Percentiles rank a stretch among this genome's conserved stretches.
These are phyloP conservation scores for Lasioglossum albipes DNA, from an alignment of 1,140 invertebrate genomes.

Conservation along the genomic window DNA sequence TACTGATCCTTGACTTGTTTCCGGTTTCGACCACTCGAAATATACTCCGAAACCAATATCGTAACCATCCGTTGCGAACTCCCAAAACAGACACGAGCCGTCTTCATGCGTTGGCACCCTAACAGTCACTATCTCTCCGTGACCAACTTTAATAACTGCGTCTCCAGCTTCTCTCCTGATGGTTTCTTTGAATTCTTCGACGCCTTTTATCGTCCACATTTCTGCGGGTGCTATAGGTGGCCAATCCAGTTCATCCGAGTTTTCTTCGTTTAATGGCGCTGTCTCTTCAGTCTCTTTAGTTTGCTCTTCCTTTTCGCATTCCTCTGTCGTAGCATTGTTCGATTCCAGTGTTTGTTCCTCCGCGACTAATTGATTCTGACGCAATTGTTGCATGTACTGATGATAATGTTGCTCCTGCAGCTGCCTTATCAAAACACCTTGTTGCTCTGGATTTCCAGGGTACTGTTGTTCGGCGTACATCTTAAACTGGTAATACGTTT, in stretches of 20 bases:
- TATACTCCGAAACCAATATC: conserved; percentile 99
- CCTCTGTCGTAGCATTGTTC: conserved; percentile 21
- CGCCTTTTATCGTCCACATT: conserved; percentile 96
- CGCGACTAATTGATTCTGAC: conserved; percentile 83
- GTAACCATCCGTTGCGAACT: conserved; percentile 99
- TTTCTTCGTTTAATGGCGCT: conserved; percentile 64
- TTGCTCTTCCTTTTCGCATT: conserved; percentile 41
- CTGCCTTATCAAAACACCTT: conserved; percentile 94
- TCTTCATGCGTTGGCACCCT: conserved; percentile 97
- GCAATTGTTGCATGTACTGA: conserved; percentile 96
- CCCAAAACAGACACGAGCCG: conserved; percentile 98
- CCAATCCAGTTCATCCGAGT: conserved; percentile 78
- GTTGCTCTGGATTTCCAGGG: conserved; percentile 95
- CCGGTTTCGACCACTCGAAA: conserved; percentile 97
- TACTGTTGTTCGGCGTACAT: conserved; percentile 97
- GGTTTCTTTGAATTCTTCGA: conserved; percentile 94
- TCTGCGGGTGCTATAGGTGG: conserved; percentile 87
- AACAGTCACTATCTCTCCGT: conserved; percentile 98
- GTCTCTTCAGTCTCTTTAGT: conserved; percentile 54
- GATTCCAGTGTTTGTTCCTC: conserved; percentile 80
- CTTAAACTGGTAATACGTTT: conserved; percentile 96
- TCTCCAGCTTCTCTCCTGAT: conserved; percentile 94
- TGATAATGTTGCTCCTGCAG: conserved; percentile 98
- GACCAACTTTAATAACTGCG: conserved; percentile 96
- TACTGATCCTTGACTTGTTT: conserved; percentile 91